Conservation (phyloP, 2,888 invertebrate genomes). For the Meliscaeva auricollis region DNA sequence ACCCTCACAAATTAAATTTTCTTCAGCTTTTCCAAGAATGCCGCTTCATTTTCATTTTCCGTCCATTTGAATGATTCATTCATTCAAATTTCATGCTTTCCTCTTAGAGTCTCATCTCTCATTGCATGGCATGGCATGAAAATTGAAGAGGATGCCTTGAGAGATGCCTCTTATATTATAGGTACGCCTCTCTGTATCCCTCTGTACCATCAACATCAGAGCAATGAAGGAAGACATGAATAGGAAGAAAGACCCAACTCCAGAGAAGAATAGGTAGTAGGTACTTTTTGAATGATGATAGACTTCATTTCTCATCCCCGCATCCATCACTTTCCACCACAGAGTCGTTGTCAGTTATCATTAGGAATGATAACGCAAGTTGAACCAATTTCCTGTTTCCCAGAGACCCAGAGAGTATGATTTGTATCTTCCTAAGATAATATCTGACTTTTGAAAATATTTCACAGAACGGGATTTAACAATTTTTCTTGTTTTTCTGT, state of each 20-base stretch:
- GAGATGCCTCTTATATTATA: slow-evolving; percentile 11
- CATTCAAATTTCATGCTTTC: slow-evolving; percentile 61
- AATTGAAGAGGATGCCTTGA: slow-evolving; percentile 42
- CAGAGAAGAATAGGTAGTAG: neutral
- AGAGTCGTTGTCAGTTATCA: slow-evolving; percentile 59
- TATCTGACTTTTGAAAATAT: slow-evolving; percentile 41
- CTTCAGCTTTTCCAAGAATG: slow-evolving; percentile 36
- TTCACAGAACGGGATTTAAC: slow-evolving; percentile 25
- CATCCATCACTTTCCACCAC: slow-evolving; percentile 21
- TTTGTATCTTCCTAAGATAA: slow-evolving; percentile 47
- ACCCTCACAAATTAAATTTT: slow-evolving; percentile 63
- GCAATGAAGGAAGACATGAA: too few species aligned
- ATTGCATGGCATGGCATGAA: slow-evolving; percentile 24
- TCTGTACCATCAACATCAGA: too few species aligned
- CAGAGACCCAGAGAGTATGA: slow-evolving; percentile 22
- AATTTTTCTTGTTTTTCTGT: neutral
- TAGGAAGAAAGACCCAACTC: neutral
- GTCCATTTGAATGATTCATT: slow-evolving; percentile 56
- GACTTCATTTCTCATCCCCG: slow-evolving; percentile 47
- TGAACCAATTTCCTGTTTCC: slow-evolving; percentile 41
- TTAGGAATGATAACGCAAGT: slow-evolving; percentile 71
- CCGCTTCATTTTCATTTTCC: slow-evolving; percentile 34
- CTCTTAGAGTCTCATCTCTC: neutral
- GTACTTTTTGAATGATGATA: slow-evolving; percentile 47
- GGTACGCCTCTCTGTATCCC: too few species aligned